A percentile compares a stretch with the other conserved stretches of the same genome.
Conservation (phyloP, 2,888 invertebrate species). For the Glomeris marginata region DNA sequence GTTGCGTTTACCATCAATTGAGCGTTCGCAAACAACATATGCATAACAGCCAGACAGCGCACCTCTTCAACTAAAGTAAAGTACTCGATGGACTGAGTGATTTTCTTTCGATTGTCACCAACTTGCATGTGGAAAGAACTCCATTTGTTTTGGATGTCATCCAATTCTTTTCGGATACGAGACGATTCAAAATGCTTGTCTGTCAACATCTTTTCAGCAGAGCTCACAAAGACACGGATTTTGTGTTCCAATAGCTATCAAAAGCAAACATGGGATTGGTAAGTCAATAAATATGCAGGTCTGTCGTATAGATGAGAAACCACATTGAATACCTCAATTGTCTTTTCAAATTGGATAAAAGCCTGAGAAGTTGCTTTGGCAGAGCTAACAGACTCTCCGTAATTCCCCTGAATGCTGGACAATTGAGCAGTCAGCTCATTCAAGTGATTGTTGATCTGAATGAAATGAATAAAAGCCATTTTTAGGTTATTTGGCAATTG, state of each 20-base stretch:
- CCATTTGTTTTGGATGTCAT: conserved; percentile 49
- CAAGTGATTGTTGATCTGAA: conserved; percentile 51
- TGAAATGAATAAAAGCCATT: conserved; percentile 1
- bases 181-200: conserved; percentile 35
- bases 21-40: not conserved
- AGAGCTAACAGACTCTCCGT: conserved; percentile 52
- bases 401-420: conserved; percentile 46
- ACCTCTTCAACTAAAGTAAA: conserved; percentile 59
- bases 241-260: conserved; percentile 49
- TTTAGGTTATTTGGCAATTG: not conserved
- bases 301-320: not conserved
- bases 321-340: conserved; percentile 47
- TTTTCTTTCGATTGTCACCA: conserved; percentile 44
- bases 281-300: too few relatives aligned
- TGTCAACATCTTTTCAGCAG: conserved; percentile 41
- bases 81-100: conserved; percentile 53
- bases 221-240: conserved; percentile 50
- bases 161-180: conserved; percentile 46
- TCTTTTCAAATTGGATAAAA: conserved; percentile 60
- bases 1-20: conserved; percentile 1
- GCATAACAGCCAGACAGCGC: conserved; percentile 18
- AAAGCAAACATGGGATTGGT: not conserved
- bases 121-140: conserved; percentile 49
- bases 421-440: conserved; percentile 49
- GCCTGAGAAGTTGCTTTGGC: conserved; percentile 53